Conservation (phyloP, 2,888 invertebrate genomes). For the Pediacus dermestoides region DNA sequence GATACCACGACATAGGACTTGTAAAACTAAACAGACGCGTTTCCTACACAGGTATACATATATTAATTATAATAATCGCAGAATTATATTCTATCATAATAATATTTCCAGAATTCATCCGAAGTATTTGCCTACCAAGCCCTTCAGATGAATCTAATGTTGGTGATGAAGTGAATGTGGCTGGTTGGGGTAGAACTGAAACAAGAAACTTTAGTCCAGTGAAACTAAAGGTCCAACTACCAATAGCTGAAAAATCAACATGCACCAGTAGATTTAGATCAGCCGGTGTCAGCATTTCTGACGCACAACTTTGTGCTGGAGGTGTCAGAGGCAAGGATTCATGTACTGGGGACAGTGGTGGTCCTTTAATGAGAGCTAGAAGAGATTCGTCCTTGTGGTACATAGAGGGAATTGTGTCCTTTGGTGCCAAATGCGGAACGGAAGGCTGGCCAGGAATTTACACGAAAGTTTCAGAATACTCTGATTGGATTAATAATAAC, state of each 20-base stretch:
- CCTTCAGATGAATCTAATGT: conserved; percentile 30
- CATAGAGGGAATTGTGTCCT: conserved; percentile 64
- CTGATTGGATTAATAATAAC: conserved; percentile 60
- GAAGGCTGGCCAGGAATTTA: conserved; percentile 42
- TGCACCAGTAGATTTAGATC: conserved; percentile 47
- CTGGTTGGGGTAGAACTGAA: conserved; percentile 48
- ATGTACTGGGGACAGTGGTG: conserved; percentile 74
- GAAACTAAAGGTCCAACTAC: conserved; percentile 62
- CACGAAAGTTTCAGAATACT: conserved; percentile 46
- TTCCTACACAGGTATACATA: conserved; percentile 47
- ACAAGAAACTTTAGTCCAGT: conserved; percentile 41
- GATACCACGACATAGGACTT: conserved; percentile 48
- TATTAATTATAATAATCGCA: no score
- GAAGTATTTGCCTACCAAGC: conserved; percentile 42
- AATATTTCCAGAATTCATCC: conserved; percentile 34
- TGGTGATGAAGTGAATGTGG: conserved; percentile 39
- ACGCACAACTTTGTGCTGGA: conserved; percentile 42
- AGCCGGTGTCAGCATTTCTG: conserved; percentile 28
- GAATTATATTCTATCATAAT: no score
- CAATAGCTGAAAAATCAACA: conserved; percentile 53
- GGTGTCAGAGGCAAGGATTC: conserved; percentile 59
- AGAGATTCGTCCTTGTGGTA: conserved; percentile 54
- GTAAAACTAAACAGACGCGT: conserved; percentile 51
- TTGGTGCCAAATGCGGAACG: conserved; percentile 51
- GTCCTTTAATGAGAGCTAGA: conserved; percentile 65